phyloP scores from a whole-genome alignment of 2,797 vertebrate species.

The Brachyrhaphis roseni region DNA sequence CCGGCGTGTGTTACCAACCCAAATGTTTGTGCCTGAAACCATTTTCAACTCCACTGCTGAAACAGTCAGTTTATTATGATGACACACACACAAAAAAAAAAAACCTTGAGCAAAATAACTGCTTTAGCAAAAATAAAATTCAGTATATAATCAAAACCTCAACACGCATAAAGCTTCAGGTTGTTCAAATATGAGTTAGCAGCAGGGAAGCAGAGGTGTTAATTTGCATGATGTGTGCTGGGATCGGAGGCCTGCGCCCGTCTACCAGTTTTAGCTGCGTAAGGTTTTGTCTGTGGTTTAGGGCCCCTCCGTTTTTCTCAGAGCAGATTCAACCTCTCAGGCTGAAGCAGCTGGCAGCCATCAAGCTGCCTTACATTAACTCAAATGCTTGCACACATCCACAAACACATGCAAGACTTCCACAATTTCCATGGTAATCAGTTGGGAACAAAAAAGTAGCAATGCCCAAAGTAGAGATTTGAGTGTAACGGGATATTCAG shows the following conservation, averaged over 20 bases:
- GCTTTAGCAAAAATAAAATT: constrained; percentile 41
- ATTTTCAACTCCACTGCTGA: constrained; percentile 61
- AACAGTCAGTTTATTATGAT: constrained; percentile 56
- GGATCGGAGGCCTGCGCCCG: constrained; percentile 56
- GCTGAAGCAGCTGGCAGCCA: constrained; percentile 77
- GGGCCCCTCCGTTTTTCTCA: constrained; percentile 68
- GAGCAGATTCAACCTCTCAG: constrained; percentile 72
- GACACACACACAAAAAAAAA: constrained; percentile 52
- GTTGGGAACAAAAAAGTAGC: constrained; percentile 58
- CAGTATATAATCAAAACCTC: constrained; percentile 33
- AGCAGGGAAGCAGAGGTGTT: constrained; percentile 65
- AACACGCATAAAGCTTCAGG: constrained; percentile 7
- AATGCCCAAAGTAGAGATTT: constrained; percentile 45
- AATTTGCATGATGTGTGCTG: constrained; percentile 67
- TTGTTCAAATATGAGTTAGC: constrained; percentile 39
- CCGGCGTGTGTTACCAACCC: constrained; percentile 28
- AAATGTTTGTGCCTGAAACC: constrained; percentile 65
- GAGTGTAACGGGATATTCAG: constrained; percentile 42
- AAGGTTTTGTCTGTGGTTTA: constrained; percentile 75
- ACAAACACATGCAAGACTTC: constrained; percentile 50
- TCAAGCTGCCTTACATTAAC: constrained; percentile 65
- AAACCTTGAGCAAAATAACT: constrained; percentile 51
- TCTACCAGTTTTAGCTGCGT: constrained; percentile 70
- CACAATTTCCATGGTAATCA: constrained; percentile 77
- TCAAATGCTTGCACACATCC: constrained; percentile 27